phyloP scores from a whole-genome alignment of 1,140 invertebrate species.

The Macrocentrus cingulum region DNA sequence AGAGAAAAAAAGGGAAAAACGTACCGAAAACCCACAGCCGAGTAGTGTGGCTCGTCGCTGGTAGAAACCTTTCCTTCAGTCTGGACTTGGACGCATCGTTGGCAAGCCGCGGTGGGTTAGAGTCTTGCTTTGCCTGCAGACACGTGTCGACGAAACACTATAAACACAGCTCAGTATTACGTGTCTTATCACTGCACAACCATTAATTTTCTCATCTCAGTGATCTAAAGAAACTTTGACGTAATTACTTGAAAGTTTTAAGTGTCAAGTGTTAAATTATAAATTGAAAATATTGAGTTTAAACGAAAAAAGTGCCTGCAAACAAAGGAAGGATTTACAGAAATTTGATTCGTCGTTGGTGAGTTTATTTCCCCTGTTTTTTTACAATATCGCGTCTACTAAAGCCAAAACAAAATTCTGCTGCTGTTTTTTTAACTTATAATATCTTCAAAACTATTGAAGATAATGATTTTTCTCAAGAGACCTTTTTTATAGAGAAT shows the following conservation, averaged over 20 bases:
- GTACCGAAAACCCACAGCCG: conserved; percentile 53
- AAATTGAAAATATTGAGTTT: background rate
- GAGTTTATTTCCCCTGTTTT: too few relatives aligned
- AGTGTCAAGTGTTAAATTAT: background rate
- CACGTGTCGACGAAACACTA: conserved; percentile 11
- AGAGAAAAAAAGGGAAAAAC: conserved; percentile 46
- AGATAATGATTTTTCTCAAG: too few relatives aligned
- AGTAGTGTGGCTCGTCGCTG: conserved; percentile 43
- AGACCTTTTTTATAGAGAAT: too few relatives aligned
- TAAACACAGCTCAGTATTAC: background rate
- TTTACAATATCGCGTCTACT: too few relatives aligned
- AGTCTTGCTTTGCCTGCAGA: conserved; percentile 3
- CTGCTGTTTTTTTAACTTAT: too few relatives aligned
- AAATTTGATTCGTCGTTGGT: conserved; percentile 36
- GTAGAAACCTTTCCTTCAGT: conserved; percentile 51
- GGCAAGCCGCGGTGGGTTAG: conserved; percentile 44
- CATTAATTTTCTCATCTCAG: background rate
- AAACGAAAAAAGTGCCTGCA: background rate
- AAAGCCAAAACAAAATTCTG: too few relatives aligned
- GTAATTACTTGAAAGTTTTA: background rate
- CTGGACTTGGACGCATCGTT: conserved; percentile 56
- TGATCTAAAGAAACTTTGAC: too few relatives aligned
- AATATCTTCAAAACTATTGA: too few relatives aligned
- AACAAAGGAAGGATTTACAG: conserved; percentile 18
- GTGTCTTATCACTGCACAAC: background rate